phyloP scores from a whole-genome alignment of 2,797 vertebrate genomes.

The Columba guinea region DNA sequence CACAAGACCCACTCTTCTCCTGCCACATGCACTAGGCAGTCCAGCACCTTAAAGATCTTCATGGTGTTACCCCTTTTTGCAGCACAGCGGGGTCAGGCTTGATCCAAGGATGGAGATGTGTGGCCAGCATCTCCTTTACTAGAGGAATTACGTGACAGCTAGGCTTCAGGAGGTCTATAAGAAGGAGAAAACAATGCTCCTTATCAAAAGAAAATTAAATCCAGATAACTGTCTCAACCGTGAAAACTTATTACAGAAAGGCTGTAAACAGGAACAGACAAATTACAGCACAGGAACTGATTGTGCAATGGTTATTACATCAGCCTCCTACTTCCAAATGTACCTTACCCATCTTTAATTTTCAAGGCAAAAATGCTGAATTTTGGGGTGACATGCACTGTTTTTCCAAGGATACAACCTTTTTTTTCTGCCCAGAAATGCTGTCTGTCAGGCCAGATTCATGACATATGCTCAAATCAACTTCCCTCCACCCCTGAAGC shows the following conservation, averaged over 20 bases:
- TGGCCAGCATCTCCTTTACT: neutral
- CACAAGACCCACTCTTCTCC: neutral
- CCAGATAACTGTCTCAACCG: neutral
- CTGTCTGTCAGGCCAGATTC: neutral
- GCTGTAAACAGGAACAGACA: neutral
- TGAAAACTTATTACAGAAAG: neutral
- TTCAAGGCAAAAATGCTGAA: neutral
- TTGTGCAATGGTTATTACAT: neutral
- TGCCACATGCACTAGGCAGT: neutral
- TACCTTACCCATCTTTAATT: neutral
- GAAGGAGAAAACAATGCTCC: neutral
- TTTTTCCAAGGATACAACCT: neutral
- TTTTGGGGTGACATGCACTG: neutral
- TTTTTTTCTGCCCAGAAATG: neutral
- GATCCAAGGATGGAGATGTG: neutral
- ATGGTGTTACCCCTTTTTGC: neutral
- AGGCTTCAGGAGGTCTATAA: neutral
- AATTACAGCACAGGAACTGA: neutral
- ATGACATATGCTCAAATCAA: neutral
- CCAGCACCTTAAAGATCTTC: neutral
- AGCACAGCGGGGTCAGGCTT: neutral
- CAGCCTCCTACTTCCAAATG: neutral
- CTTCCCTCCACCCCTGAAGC: neutral
- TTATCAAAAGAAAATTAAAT: neutral
- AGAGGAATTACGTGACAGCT: neutral